phyloP scores from a whole-genome alignment of 2,797 vertebrate genomes.

The Todus mexicanus region DNA sequence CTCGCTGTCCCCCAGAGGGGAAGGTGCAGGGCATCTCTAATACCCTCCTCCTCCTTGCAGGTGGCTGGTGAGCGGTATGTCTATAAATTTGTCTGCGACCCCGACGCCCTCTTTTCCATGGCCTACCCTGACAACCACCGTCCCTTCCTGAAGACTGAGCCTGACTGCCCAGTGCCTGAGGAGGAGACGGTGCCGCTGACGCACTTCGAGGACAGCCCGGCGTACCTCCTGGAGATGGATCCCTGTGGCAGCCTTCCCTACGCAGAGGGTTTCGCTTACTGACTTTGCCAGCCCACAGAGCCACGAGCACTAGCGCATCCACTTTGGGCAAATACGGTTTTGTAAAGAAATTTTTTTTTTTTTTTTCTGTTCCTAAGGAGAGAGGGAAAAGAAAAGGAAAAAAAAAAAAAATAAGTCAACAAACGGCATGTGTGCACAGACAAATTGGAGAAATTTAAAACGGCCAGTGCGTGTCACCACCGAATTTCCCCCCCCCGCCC shows the following conservation, averaged over 20 bases:
- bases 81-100: constrained; percentile 97
- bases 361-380: constrained; percentile 45
- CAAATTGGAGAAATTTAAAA: constrained; percentile 56
- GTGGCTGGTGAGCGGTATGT: constrained; percentile 94
- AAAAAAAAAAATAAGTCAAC: background rate
- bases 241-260: constrained; percentile 85
- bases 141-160: constrained; percentile 90
- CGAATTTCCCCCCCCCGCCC: constrained; percentile 45
- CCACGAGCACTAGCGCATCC: constrained; percentile 55
- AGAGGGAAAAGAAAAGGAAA: background rate
- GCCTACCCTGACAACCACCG: constrained; percentile 95
- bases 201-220: constrained; percentile 86
- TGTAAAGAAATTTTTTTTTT: constrained; percentile 63
- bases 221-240: constrained; percentile 87
- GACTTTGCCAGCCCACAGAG: constrained; percentile 48
- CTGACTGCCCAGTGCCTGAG: constrained; percentile 82
- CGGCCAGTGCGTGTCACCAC: background rate
- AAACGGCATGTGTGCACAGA: background rate
- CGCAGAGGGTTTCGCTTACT: constrained; percentile 88
- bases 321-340: constrained; percentile 62
- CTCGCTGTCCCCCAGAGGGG: fast-evolving
- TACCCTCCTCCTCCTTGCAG: constrained; percentile 41
- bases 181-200: constrained; percentile 91
- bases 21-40: background rate
- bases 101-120: constrained; percentile 96